phyloP scores from a whole-genome alignment of 2,888 invertebrate genomes.

The Polia nebulosa region DNA sequence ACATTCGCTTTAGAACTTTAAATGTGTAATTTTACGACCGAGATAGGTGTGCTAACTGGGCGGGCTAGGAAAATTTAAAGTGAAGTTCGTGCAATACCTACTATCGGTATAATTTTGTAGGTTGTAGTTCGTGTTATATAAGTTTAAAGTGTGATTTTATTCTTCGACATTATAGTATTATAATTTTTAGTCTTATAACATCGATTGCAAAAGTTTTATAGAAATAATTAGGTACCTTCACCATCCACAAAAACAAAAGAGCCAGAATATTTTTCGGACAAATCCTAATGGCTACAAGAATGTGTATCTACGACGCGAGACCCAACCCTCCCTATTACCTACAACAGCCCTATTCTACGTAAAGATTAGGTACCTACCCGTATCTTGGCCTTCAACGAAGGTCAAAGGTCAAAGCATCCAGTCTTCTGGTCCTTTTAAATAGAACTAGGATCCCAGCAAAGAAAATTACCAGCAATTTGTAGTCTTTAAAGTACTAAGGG shows the following conservation, averaged over 20 bases:
- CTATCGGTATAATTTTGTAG: not conserved
- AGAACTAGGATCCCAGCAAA: conserved; percentile 30
- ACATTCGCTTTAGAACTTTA: conserved; percentile 50
- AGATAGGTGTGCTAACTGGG: conserved; percentile 34
- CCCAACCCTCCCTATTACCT: conserved; percentile 53
- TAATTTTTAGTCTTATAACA: no score
- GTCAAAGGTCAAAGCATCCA: conserved; percentile 52
- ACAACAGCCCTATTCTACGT: conserved; percentile 44
- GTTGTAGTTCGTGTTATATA: not conserved
- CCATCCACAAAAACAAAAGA: not conserved
- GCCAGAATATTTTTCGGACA: conserved; percentile 33
- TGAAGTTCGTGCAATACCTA: not conserved
- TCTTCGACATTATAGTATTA: not conserved
- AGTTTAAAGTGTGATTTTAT: not conserved
- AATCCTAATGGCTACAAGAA: conserved; percentile 48
- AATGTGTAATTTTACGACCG: conserved; percentile 45
- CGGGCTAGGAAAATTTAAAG: conserved; percentile 17
- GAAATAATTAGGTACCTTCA: not conserved
- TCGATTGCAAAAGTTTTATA: not conserved
- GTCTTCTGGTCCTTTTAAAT: conserved; percentile 30
- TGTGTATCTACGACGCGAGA: conserved; percentile 42
- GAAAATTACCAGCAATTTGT: conserved; percentile 37
- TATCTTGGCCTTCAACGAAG: conserved; percentile 51
- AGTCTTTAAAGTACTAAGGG: conserved; percentile 21
- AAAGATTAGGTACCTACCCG: conserved; percentile 52